These are phyloP conservation scores for Oscheius onirici DNA, from an alignment of 2,888 invertebrate genomes.

Conservation along the genomic window DNA sequence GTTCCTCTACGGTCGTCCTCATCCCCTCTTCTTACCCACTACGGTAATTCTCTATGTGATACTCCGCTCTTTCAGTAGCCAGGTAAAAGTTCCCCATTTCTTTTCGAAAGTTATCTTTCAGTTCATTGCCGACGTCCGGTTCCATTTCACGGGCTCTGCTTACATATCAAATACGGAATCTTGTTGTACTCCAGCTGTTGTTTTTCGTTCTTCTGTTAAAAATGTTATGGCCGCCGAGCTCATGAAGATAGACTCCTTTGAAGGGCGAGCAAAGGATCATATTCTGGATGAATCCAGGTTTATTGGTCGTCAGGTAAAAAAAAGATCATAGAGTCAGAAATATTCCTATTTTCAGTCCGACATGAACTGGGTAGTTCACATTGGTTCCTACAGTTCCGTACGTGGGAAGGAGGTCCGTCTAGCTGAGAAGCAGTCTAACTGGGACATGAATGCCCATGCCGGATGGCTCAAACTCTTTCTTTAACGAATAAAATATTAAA, in stretches of 20 bases:
- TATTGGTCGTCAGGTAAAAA: slow-evolving; percentile 38
- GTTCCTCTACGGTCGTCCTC: slow-evolving; percentile 16
- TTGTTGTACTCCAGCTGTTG: slow-evolving; percentile 60
- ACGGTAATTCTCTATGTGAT: slow-evolving; percentile 29
- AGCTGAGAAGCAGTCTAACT: slow-evolving; percentile 5
- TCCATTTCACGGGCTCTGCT: slow-evolving; percentile 46
- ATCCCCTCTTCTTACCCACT: slow-evolving; percentile 30
- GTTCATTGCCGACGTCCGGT: slow-evolving; percentile 49
- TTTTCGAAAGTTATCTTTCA: slow-evolving; percentile 26
- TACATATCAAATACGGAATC: slow-evolving; percentile 57
- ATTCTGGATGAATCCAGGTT: slow-evolving; percentile 58
- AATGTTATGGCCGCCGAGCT: slow-evolving; percentile 3
- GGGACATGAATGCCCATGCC: background rate
- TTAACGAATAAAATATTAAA: slow-evolving; percentile 7
- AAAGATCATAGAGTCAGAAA: background rate
- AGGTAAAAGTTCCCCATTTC: slow-evolving; percentile 13
- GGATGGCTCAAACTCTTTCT: slow-evolving; percentile 14
- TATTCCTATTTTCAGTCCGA: slow-evolving; percentile 38
- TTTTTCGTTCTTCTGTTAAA: slow-evolving; percentile 40
- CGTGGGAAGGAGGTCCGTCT: slow-evolving; percentile 8
- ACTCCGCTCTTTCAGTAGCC: slow-evolving; percentile 25
- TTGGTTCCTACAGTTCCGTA: slow-evolving; percentile 42
- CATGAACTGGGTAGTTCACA: slow-evolving; percentile 54
- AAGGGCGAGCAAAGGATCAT: slow-evolving; percentile 57
- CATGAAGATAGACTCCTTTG: background rate